phyloP scores from a whole-genome alignment of 2,888 invertebrate species.

The Embidobia sp. region DNA sequence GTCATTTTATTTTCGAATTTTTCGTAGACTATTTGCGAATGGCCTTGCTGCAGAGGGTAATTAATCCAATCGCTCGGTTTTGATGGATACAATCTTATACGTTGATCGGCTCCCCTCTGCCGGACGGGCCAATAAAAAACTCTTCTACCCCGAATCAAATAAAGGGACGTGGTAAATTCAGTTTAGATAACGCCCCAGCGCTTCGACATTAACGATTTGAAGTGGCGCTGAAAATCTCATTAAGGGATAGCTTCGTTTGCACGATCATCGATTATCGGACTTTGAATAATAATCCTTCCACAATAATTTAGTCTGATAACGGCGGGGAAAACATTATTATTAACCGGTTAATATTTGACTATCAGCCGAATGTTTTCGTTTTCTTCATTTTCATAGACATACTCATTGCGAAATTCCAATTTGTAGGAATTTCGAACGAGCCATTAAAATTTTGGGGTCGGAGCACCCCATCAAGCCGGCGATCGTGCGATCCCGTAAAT shows the following conservation, averaged over 20 bases:
- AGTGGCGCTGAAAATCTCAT: slow-evolving; percentile 60
- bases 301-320: slow-evolving; percentile 4
- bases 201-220: slow-evolving; percentile 47
- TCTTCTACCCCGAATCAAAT: slow-evolving; percentile 38
- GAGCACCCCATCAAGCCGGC: no score
- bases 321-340: no score
- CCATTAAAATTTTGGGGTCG: no score
- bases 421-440: no score
- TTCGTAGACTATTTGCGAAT: neutral
- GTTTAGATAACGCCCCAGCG: slow-evolving; percentile 57
- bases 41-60: slow-evolving; percentile 1
- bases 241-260: slow-evolving; percentile 56
- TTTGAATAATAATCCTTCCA: slow-evolving; percentile 33
- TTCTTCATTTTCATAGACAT: no score
- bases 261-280: slow-evolving; percentile 51
- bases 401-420: no score
- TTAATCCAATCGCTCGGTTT: slow-evolving; percentile 15
- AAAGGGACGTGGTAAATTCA: slow-evolving; percentile 55
- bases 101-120: slow-evolving; percentile 8
- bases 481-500: no score
- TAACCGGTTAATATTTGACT: no score
- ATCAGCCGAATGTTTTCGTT: no score
- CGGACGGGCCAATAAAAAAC: slow-evolving; percentile 45
- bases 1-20: no score
- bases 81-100: slow-evolving; percentile 4